A percentile compares a stretch with the other conserved stretches of the same genome.
These are phyloP conservation scores for Myxocyprinus asiaticus DNA, from an alignment of 2,113 vertebrate genomes.

Conservation along the genomic window DNA sequence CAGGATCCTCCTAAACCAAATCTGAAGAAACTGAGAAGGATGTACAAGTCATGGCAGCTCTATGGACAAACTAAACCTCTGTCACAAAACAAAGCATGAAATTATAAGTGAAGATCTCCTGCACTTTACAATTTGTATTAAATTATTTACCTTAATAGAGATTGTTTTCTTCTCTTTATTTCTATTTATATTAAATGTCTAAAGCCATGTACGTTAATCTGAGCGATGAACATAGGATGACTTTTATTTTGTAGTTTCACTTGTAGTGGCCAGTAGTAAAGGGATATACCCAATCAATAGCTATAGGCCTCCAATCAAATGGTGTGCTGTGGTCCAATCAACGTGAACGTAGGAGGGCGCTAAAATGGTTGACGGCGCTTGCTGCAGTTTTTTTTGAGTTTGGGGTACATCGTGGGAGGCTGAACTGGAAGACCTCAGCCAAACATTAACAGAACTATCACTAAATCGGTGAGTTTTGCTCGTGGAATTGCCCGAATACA, in stretches of 20 bases:
- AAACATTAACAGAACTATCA: background rate
- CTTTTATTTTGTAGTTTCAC: background rate
- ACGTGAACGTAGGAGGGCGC: slow-evolving; percentile 10
- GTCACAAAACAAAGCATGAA: slow-evolving; percentile 16
- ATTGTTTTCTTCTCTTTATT: background rate
- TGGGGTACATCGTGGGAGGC: too few species aligned
- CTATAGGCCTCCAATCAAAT: slow-evolving; percentile 31
- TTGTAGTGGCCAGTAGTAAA: slow-evolving; percentile 29
- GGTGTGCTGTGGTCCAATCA: background rate
- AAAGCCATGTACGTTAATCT: background rate
- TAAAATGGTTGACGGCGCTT: background rate
- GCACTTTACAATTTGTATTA: background rate
- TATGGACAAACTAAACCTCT: slow-evolving; percentile 63
- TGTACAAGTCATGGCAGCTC: slow-evolving; percentile 81
- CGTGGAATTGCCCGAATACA: background rate
- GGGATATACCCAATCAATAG: background rate
- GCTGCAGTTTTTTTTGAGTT: too few species aligned
- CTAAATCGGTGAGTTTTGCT: slow-evolving; percentile 8
- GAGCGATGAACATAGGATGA: too few species aligned
- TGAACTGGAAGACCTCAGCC: background rate
- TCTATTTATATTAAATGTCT: background rate
- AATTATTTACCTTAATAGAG: slow-evolving; percentile 35
- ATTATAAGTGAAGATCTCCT: background rate
- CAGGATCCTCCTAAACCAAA: slow-evolving; percentile 82
- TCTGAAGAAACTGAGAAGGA: slow-evolving; percentile 80